Base-by-base conservation (phyloP, 2,888 invertebrate genomes). In the Sturmia bella region DNA sequence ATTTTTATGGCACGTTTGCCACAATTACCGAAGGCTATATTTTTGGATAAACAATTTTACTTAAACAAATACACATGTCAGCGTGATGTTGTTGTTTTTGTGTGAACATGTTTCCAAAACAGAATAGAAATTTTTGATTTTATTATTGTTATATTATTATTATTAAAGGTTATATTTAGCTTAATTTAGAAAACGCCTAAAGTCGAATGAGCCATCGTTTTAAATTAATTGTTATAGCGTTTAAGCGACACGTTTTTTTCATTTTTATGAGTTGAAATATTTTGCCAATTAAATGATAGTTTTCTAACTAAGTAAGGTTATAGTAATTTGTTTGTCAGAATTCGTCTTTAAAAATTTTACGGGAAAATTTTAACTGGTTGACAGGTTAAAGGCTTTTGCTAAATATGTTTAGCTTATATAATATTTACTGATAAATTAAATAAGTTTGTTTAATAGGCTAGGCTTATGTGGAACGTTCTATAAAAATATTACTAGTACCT, bases 11-110 rank as follows among this genome's bases (percentile, higher is more conserved):
- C 79, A 80, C 45, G 54, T 61, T 77, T 70, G 68, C 54, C 70
- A 75, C 45, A 72, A 82, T 75, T 56, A 79, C 77, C 73, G 43
- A 81, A 77, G 68, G 73, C 70, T 80, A 57, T 19, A 66, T 66
- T 61, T 72, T 39, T 52, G n/a, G 13, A 24, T 45, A 61, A 56
- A 76, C 70, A 79, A 69, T 52, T 76, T 57, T 68, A 3, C 68
- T 48, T 37, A 59, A 61, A 54, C 50, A 37, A 11, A 61, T 39
- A 6, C 3, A 27, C 12, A 15, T 9, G 4, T 45, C 3, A 2
- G 9, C 3, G 15, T 15, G 9, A 11, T 7, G 3, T 32, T 32
- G 5, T 45, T 15, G 9, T 4, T 1, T 45, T 15, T 45, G 15
- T 12, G 6, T 45, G 17, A 19, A 52, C 43, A 56, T 37, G 64